Base-by-base conservation (phyloP, 1,140 invertebrate genomes). In the Drosophila trapezifrons region DNA sequence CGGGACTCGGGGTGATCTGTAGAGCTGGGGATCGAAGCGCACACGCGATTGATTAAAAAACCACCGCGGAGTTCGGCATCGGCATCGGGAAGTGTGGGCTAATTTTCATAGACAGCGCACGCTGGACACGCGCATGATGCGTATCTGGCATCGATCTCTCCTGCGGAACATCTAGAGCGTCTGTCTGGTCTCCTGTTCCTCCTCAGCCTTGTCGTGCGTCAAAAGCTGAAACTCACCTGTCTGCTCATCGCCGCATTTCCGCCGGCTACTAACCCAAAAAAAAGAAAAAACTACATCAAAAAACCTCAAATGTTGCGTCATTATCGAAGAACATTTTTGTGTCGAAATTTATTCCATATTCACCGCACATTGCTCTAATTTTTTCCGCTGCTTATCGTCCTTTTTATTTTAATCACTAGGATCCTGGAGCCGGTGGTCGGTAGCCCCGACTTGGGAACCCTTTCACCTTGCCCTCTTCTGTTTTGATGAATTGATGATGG, bases 401-500 rank as follows among this genome's bases (percentile, higher is more conserved):
- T 80, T 82, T 82, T 87, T 77, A 75, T 90, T 90, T 86, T 90
- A 84, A 90, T 90, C 85, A 76, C 51, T 65, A 62, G 62, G 37
- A 37, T 40, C 52, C 55, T 46, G 46, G 25, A 64, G 27, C 15
- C 55, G 22, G 37, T 37, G 13, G 18, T 22, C 29, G 20, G 40
- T 32, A 52, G 40, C 46, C 35, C 37, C 51, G 40, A 65, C 12
- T 13, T 29, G 12, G 51, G 51, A 52, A 52, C 63, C 77, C 63
- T 35, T 57, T 58, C 38, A 42, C 56, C 40, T 25, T 42, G 25
- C 13, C 22, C 59, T 82, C 57, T 85, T 85, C 37, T 82, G 62
- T 89, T 90, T 90, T 91, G 89, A 91, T 91, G 89, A 91, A 91
- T 91, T 90, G 89, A 91, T 90, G 89, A 90, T 82, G 84, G 89